Percentiles rank a stretch among this genome's conserved stretches.
Evolutionary conservation across 2,113 vertebrate genomes (phyloP).

Genomic region (Aldabrachelys gigantea): DNA sequence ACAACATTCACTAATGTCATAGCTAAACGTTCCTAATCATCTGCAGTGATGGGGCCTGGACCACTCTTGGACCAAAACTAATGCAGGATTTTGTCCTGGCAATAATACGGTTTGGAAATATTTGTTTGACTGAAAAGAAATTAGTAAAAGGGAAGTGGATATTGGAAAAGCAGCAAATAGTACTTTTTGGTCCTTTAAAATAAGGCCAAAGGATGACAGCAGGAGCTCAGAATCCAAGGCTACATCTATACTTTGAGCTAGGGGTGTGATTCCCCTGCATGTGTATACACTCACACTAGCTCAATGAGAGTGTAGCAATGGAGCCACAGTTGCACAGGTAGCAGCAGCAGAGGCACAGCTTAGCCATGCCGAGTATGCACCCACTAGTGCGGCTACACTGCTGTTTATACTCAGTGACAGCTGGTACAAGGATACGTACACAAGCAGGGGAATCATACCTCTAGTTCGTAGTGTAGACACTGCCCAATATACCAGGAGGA

Average conservation of each 20-base stretch:
- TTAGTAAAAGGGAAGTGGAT: neutral
- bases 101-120: slow-evolving; percentile 30
- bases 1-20: slow-evolving; percentile 5
- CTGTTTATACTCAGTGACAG: too few species aligned
- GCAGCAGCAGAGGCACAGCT: too few species aligned
- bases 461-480: too few species aligned
- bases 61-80: slow-evolving; percentile 24
- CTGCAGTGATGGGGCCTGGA: slow-evolving; percentile 40
- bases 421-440: too few species aligned
- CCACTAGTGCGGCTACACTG: neutral
- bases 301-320: too few species aligned
- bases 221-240: neutral
- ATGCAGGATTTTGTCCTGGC: slow-evolving; percentile 18
- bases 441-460: too few species aligned
- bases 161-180: neutral
- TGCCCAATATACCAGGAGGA: too few species aligned
- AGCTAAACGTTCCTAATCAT: neutral
- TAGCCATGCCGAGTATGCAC: neutral
- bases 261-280: too few species aligned
- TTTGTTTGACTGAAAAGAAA: neutral
- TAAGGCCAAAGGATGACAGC: neutral
- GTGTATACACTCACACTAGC: too few species aligned
- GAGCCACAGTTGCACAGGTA: too few species aligned
- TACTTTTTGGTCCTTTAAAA: neutral
- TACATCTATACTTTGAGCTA: neutral